Evolutionary conservation across 2,888 invertebrate species (phyloP).

Genomic region (Meta bourneti): DNA sequence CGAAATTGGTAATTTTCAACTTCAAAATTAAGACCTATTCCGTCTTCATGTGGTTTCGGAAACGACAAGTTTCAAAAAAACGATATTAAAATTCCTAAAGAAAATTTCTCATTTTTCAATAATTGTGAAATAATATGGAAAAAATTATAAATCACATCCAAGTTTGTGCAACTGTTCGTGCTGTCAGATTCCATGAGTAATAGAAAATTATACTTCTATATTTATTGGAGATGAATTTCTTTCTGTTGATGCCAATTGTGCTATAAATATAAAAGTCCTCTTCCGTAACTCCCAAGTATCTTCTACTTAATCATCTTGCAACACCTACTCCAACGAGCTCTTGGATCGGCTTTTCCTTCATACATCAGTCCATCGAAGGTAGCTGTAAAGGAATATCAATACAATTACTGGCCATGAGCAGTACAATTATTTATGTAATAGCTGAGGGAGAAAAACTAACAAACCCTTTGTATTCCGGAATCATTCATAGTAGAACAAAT

Average conservation of each 20-base stretch:
- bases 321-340: constrained; percentile 77
- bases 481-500: too few relatives aligned
- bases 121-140: neutral
- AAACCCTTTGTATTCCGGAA: too few relatives aligned
- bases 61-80: too few relatives aligned
- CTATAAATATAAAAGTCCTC: constrained; percentile 24
- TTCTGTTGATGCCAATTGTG: constrained; percentile 10
- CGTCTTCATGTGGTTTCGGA: too few relatives aligned
- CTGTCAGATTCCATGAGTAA: neutral
- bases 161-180: neutral
- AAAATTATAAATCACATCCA: neutral
- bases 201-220: neutral
- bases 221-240: constrained; percentile 5
- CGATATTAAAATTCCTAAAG: neutral
- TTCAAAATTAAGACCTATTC: too few relatives aligned
- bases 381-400: constrained; percentile 61
- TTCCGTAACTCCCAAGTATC: neutral
- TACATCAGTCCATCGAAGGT: constrained; percentile 77
- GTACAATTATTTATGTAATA: too few relatives aligned
- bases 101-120: neutral
- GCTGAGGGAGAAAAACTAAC: too few relatives aligned
- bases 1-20: too few relatives aligned
- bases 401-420: too few relatives aligned
- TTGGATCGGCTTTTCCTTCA: constrained; percentile 73
- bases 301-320: constrained; percentile 72